Evolutionary conservation across 1,140 invertebrate genomes (phyloP).

Genomic region (Aleiodes sp.): DNA sequence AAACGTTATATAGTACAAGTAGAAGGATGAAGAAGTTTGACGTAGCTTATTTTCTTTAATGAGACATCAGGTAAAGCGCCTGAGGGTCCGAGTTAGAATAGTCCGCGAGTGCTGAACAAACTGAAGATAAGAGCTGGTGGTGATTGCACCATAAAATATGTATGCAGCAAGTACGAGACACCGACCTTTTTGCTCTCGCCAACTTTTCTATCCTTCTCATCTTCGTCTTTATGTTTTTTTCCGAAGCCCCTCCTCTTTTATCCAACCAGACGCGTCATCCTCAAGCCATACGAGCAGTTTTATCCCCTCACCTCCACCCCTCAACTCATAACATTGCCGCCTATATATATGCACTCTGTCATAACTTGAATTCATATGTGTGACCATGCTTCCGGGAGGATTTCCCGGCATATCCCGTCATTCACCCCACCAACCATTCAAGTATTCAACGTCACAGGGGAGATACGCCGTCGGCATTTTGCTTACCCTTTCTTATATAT

Average conservation of each 20-base stretch:
- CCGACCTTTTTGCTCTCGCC: slow-evolving; percentile 37
- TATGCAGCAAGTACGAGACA: slow-evolving; percentile 50
- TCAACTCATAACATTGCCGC: background rate
- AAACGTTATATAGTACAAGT: too few relatives aligned
- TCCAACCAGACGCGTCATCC: slow-evolving; percentile 22
- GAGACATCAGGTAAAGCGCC: slow-evolving; percentile 17
- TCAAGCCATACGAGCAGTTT: background rate
- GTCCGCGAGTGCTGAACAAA: slow-evolving; percentile 60
- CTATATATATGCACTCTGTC: background rate
- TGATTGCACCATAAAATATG: slow-evolving; percentile 66
- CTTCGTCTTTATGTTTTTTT: slow-evolving; percentile 37
- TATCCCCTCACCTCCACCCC: background rate
- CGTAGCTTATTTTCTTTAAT: slow-evolving; percentile 26
- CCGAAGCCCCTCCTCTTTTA: slow-evolving; percentile 2
- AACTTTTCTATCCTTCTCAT: slow-evolving; percentile 44
- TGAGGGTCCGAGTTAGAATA: slow-evolving; percentile 14
- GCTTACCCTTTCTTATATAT: background rate
- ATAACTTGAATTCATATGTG: slow-evolving; percentile 29
- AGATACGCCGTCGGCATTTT: slow-evolving; percentile 17
- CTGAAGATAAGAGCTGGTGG: slow-evolving; percentile 61
- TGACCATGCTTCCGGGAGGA: slow-evolving; percentile 2
- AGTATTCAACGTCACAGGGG: background rate
- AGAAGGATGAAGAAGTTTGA: slow-evolving; percentile 9
- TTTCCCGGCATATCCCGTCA: background rate
- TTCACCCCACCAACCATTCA: background rate